These are phyloP conservation scores for Myiothlypis coronata DNA, from an alignment of 2,797 vertebrate species.

Conservation along the genomic window DNA sequence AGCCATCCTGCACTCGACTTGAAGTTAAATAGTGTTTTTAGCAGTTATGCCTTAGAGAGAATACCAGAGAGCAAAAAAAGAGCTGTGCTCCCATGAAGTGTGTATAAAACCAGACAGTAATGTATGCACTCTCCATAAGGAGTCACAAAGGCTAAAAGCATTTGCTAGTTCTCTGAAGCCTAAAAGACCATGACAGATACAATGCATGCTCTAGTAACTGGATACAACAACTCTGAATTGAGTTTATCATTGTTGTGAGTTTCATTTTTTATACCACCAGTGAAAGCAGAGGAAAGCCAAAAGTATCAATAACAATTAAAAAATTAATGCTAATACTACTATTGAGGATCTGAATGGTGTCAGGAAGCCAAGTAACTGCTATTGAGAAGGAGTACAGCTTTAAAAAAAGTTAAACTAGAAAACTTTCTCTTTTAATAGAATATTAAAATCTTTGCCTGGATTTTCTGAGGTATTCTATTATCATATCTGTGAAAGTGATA, in stretches of 20 bases:
- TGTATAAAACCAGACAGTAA: background rate
- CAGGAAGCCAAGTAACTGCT: background rate
- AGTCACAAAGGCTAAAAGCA: slow-evolving; percentile 19
- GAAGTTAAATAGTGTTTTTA: background rate
- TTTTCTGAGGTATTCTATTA: background rate
- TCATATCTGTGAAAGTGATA: background rate
- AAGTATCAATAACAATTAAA: background rate
- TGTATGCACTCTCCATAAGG: background rate
- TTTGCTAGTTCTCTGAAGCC: background rate
- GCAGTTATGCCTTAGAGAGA: background rate
- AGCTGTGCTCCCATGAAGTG: background rate
- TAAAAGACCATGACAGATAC: background rate
- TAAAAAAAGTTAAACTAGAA: background rate
- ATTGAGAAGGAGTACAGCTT: background rate
- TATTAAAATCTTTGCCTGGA: background rate
- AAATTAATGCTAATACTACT: background rate
- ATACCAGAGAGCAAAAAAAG: background rate
- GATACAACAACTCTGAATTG: background rate
- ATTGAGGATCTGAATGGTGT: background rate
- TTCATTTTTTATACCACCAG: background rate
- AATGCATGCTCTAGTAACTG: background rate
- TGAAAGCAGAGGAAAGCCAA: background rate
- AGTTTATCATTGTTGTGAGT: background rate
- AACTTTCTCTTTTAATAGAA: background rate
- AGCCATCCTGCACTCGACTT: background rate